Percentiles rank a stretch among this genome's conserved stretches.
Evolutionary conservation across 2,113 vertebrate species (phyloP).

Genomic region (Lepus europaeus): DNA sequence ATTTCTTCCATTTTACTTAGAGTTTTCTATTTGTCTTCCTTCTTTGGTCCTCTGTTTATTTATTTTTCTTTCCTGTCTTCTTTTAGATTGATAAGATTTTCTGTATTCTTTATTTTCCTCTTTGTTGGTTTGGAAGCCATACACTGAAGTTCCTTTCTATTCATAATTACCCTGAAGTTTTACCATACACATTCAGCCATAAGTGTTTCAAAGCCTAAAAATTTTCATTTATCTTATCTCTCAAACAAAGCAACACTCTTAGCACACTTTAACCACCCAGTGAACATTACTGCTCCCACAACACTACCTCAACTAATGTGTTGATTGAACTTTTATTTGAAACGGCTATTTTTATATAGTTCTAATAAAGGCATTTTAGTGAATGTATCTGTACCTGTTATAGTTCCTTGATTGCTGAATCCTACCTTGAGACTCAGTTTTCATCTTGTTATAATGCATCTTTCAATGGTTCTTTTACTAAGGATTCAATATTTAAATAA

Average conservation of each 20-base stretch:
- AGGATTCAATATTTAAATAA: background rate
- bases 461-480: slow-evolving; percentile 18
- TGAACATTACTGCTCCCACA: background rate
- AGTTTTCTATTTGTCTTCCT: slow-evolving; percentile 47
- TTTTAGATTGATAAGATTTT: background rate
- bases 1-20: slow-evolving; percentile 58
- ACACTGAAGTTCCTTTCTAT: slow-evolving; percentile 4
- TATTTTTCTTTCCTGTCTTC: background rate
- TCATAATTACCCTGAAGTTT: slow-evolving; percentile 22
- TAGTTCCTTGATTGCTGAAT: background rate
- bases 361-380: slow-evolving; percentile 43
- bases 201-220: slow-evolving; percentile 39
- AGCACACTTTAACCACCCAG: slow-evolving; percentile 10
- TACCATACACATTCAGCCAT: slow-evolving; percentile 6
- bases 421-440: slow-evolving; percentile 24
- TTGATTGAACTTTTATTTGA: slow-evolving; percentile 45
- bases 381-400: background rate
- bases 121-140: slow-evolving; percentile 16
- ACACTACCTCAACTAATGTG: slow-evolving; percentile 32
- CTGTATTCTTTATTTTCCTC: slow-evolving; percentile 21
- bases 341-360: slow-evolving; percentile 28
- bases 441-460: background rate
- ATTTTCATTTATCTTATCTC: background rate
- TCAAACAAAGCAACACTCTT: background rate
- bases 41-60: background rate